Percentiles rank a stretch among this genome's conserved stretches.
These are phyloP conservation scores for Natator depressus DNA, from an alignment of 2,113 vertebrate genomes.

Conservation along the genomic window DNA sequence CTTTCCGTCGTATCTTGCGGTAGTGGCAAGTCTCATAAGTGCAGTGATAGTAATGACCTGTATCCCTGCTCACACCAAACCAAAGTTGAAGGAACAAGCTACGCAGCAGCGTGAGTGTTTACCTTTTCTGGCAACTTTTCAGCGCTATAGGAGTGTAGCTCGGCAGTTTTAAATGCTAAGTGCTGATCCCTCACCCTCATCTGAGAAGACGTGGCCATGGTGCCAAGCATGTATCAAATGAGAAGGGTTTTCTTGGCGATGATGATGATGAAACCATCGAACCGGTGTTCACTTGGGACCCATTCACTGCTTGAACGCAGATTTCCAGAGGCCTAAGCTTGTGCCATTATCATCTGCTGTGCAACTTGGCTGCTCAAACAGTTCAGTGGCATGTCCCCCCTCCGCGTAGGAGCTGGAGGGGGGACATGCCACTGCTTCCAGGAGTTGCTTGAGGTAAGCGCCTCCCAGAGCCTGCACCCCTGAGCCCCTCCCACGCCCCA, in stretches of 20 bases:
- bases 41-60: conserved; percentile 81
- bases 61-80: conserved; percentile 86
- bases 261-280: background rate
- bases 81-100: conserved; percentile 19
- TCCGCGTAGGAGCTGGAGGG: too few relatives aligned
- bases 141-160: background rate
- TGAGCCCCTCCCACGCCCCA: too few relatives aligned
- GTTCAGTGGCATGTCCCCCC: too few relatives aligned
- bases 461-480: too few relatives aligned
- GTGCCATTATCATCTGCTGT: background rate
- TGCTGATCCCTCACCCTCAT: background rate
- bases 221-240: background rate
- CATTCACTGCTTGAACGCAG: background rate
- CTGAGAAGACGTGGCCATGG: background rate
- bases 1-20: conserved; percentile 76
- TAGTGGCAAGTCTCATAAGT: conserved; percentile 80
- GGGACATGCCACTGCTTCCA: too few relatives aligned
- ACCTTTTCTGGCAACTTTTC: background rate
- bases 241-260: background rate
- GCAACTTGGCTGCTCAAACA: background rate
- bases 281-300: background rate
- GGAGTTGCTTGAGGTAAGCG: too few relatives aligned
- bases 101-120: conserved; percentile 73
- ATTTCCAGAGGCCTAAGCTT: background rate
- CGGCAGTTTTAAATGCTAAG: background rate